Evolutionary conservation across 1,140 invertebrate genomes (phyloP), one percentile per base, ranked within the genome.

Genomic region (Drosophila chauvacae): DNA sequence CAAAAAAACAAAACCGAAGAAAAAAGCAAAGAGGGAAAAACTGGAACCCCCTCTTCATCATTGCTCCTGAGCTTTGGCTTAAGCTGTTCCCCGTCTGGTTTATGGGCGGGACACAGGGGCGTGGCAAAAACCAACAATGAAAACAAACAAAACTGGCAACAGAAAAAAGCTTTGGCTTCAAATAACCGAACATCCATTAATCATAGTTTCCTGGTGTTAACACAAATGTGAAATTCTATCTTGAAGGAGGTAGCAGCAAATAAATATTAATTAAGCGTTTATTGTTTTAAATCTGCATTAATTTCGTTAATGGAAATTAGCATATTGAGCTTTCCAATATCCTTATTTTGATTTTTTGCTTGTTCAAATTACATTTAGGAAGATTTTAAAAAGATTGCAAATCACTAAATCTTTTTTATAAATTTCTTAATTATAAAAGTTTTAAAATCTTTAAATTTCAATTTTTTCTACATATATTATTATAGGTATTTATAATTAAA

Each of bases 131-230:
- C n/a, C 58, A 50, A 30, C 37, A 59, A 39, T 23, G 51, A 39
- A n/a, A 55, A 56, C 20, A 56, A 56, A 56, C 53, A 56, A 56
- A 55, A 56, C 26, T 56, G 23, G 53, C 26, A 63, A 23, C 20
- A 30, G 18, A 41, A 59, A 63, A 28, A 18, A n/a, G 6, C 37
- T 42, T 23, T 4, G 37, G 56, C 59, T 64, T 42, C 56, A 30
- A 61, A 61, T 64, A 65, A 35, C 28, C 41, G 5, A 44, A 26
- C 57, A 62, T 44, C 62, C 62, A 65, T 62, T 65, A 62, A 65
- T 62, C 20, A 62, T 61, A 30, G 28, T 62, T 44, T 62, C 26
- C 62, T 18, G 62, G 57, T 65, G 39, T 20, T 44, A 65, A 62
- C 62, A 65, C 41, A 60, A 60, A 60, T 61, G 37, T 23, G 56